phyloP scores from a whole-genome alignment of 2,888 invertebrate genomes.

The Hirtodrosophila confusa region DNA sequence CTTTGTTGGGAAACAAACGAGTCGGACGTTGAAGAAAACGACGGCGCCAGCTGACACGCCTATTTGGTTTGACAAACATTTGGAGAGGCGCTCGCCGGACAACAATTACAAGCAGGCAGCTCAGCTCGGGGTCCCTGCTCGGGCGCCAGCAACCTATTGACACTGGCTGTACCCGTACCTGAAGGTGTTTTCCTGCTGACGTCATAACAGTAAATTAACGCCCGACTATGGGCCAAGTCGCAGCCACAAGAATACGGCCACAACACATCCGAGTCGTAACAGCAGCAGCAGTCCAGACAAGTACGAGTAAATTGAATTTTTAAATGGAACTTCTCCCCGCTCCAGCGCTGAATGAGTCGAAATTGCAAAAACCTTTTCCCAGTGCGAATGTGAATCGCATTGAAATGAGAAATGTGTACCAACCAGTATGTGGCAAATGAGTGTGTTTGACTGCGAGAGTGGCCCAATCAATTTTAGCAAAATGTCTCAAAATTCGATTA shows the following conservation, averaged over 20 bases:
- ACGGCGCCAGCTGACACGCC: conserved; percentile 64
- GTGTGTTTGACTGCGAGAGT: conserved; percentile 29
- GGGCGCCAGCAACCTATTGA: conserved; percentile 41
- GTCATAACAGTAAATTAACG: conserved; percentile 74
- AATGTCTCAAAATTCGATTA: not conserved
- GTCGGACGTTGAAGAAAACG: conserved; percentile 30
- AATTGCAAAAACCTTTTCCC: conserved; percentile 47
- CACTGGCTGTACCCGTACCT: conserved; percentile 21
- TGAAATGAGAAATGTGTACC: conserved; percentile 36
- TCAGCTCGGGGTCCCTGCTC: conserved; percentile 3
- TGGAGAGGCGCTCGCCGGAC: conserved; percentile 44
- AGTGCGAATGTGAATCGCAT: conserved; percentile 40
- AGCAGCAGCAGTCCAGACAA: conserved; percentile 35
- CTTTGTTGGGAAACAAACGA: conserved; percentile 10
- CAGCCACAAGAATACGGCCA: conserved; percentile 3
- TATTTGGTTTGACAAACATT: conserved; percentile 69
- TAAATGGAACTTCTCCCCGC: conserved; percentile 38
- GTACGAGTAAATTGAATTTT: conserved; percentile 52
- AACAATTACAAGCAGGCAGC: conserved; percentile 46
- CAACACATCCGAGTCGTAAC: not conserved
- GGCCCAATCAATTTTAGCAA: conserved; percentile 9
- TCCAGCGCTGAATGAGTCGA: conserved; percentile 6
- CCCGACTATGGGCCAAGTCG: conserved; percentile 21
- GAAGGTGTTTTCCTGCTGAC: conserved; percentile 50
- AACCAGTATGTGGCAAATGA: conserved; percentile 12